Conservation (phyloP, 2,797 vertebrate genomes). For the Cynopterus sphinx region DNA sequence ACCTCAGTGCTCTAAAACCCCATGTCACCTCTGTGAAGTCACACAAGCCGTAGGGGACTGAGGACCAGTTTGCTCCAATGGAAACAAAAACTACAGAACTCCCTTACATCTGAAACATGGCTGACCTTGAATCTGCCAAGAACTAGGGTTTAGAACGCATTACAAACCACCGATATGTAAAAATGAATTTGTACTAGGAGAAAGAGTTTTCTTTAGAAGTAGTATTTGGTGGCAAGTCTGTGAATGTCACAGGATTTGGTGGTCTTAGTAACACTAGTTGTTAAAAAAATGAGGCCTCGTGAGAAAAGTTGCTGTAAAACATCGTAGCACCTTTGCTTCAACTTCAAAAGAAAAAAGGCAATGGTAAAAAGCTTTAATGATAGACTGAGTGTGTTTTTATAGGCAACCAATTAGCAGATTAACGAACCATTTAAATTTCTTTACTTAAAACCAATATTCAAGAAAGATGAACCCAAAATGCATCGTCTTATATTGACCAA, state of each 20-base stretch:
- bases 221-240: constrained; percentile 7
- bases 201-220: constrained; percentile 14
- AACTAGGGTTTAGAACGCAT: background rate
- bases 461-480: constrained; percentile 69
- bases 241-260: constrained; percentile 21
- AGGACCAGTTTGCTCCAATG: background rate
- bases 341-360: constrained; percentile 63
- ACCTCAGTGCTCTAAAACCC: background rate
- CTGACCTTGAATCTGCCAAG: background rate
- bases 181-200: background rate
- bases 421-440: constrained; percentile 77
- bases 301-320: constrained; percentile 53
- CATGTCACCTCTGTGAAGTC: background rate
- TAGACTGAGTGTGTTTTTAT: constrained; percentile 78
- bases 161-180: background rate
- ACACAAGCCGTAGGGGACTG: background rate
- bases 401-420: constrained; percentile 74
- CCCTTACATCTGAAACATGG: background rate
- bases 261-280: constrained; percentile 40
- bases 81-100: background rate
- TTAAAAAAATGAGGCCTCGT: constrained; percentile 48
- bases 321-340: constrained; percentile 73
- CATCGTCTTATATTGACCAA: constrained; percentile 75
- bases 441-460: constrained; percentile 80
- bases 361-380: constrained; percentile 76